phyloP scores from a whole-genome alignment of 1,140 invertebrate genomes.

The Orius insidiosus region DNA sequence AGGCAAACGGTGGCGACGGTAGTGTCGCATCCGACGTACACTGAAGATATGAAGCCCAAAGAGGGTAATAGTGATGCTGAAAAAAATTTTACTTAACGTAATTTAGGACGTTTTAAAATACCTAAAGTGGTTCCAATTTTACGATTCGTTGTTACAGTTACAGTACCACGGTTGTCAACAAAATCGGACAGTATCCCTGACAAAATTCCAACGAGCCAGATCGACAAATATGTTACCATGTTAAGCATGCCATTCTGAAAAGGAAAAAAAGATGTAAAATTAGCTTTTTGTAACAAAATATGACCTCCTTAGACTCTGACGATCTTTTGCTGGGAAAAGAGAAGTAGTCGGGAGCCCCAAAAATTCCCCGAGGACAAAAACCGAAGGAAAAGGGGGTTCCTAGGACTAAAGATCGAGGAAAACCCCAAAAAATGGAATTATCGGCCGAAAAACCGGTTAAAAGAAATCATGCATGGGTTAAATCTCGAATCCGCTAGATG shows the following conservation, averaged over 20 bases:
- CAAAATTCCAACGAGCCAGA: conserved; percentile 49
- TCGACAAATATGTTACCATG: conserved; percentile 46
- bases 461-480: too few species aligned
- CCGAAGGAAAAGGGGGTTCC: too few species aligned
- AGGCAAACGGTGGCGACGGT: conserved; percentile 41
- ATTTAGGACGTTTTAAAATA: neutral
- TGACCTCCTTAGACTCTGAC: too few species aligned
- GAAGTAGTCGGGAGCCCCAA: too few species aligned
- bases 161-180: neutral
- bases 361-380: too few species aligned
- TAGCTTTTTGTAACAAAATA: too few species aligned
- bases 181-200: conserved; percentile 48
- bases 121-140: conserved; percentile 11
- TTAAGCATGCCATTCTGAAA: conserved; percentile 41
- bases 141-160: conserved; percentile 4
- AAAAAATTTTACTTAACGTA: too few species aligned
- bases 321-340: too few species aligned
- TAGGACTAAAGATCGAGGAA: too few species aligned
- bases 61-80: conserved; percentile 48
- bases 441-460: too few species aligned
- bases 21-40: conserved; percentile 56
- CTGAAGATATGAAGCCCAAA: conserved; percentile 56
- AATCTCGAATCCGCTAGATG: too few species aligned
- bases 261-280: conserved; percentile 4
- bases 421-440: too few species aligned